Conservation (phyloP, 2,888 invertebrate genomes). For the Agonopterix subpropinquella region DNA sequence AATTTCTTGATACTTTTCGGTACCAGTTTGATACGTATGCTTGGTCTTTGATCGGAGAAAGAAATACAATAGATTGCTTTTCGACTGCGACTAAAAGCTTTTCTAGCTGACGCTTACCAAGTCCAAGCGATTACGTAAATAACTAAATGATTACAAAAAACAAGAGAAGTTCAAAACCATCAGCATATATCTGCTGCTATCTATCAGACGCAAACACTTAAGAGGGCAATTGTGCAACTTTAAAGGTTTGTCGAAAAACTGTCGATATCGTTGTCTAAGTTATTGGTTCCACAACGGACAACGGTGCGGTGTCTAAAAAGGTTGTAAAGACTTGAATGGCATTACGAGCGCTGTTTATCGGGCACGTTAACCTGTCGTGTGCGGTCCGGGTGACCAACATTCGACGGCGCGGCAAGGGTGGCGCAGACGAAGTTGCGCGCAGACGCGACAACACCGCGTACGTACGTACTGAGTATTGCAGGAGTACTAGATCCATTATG, state of each 20-base stretch:
- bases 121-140: too few species aligned
- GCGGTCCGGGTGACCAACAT: conserved; percentile 38
- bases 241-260: conserved; percentile 46
- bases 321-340: conserved; percentile 42
- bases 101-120: too few species aligned
- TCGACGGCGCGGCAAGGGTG: conserved; percentile 17
- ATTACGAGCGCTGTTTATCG: conserved; percentile 42
- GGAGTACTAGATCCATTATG: too few species aligned
- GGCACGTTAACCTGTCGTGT: conserved; percentile 40
- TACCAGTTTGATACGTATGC: too few species aligned
- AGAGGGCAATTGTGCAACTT: conserved; percentile 50
- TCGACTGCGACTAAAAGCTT: conserved; percentile 11
- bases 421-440: conserved; percentile 3
- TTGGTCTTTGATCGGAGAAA: too few species aligned
- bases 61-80: conserved; percentile 7
- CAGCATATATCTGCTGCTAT: conserved; percentile 38
- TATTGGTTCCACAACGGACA: conserved; percentile 30
- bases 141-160: too few species aligned
- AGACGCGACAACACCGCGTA: conserved; percentile 11
- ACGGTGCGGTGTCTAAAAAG: conserved; percentile 35
- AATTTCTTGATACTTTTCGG: too few species aligned
- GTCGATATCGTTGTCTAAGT: conserved; percentile 37
- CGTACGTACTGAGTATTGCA: neutral
- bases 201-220: conserved; percentile 44
- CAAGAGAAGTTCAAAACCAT: neutral